Evolutionary conservation across 2,797 vertebrate species (phyloP).

Genomic region (Enteromius radiatus): DNA sequence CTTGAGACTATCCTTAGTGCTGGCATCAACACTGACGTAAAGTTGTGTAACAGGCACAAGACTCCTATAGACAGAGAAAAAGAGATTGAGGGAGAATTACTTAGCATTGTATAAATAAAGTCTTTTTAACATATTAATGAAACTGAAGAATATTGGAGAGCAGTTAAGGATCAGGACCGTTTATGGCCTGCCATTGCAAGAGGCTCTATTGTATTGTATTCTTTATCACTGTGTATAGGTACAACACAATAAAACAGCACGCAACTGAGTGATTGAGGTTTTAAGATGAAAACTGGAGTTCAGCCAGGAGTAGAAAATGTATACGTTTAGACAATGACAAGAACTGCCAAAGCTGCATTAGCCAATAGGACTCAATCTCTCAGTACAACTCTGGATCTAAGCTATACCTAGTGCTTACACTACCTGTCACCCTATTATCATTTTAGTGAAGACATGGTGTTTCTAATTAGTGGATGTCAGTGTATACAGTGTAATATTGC

Average conservation of each 20-base stretch:
- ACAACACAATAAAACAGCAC: not conserved
- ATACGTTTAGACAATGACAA: not conserved
- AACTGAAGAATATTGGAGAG: not conserved
- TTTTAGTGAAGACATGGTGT: not conserved
- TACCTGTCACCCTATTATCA: not conserved
- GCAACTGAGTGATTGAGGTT: not conserved
- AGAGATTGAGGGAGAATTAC: not conserved
- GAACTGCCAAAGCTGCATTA: not conserved
- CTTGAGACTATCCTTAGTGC: slow-evolving; percentile 92
- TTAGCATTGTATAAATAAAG: not conserved
- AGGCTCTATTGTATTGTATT: not conserved
- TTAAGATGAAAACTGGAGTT: not conserved
- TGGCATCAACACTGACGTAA: slow-evolving; percentile 95
- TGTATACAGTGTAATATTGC: not conserved
- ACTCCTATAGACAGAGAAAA: slow-evolving; percentile 72
- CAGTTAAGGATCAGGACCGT: not conserved
- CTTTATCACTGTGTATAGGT: not conserved
- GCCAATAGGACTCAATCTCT: not conserved
- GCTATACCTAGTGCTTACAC: not conserved
- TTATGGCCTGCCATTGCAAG: not conserved
- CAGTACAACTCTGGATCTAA: not conserved
- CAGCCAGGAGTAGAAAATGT: not conserved
- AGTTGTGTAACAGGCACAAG: slow-evolving; percentile 93
- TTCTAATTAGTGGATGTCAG: not conserved
- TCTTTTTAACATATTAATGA: slow-evolving; percentile 17